Base-by-base conservation (phyloP, 2,888 invertebrate genomes). In the Thalpophila matura region DNA sequence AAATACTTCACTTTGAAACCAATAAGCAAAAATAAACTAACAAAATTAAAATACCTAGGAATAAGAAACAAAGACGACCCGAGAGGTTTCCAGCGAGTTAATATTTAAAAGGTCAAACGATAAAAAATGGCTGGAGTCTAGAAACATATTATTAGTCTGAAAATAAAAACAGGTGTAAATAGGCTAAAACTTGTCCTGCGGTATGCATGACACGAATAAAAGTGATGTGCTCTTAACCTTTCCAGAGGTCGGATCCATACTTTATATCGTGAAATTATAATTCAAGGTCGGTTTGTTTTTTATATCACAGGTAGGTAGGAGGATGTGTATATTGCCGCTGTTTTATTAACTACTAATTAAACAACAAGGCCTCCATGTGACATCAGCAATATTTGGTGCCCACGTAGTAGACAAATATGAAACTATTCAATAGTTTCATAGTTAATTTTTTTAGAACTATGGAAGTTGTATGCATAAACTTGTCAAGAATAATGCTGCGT, bases 171-270 rank as follows among this genome's bases (percentile, higher is more conserved):
- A 66, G 59, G 69, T 62, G 73, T 75, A 74, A 74, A 79, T 81
- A 78, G 76, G 64, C 73, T 73, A 84, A 57, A 81, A 88, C 91
- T 85, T 82, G 91, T 90, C 87, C 79, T 68, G 72, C 77, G 84
- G 72, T 67, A 84, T 81, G 84, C 85, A 81, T 82, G 85, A 88
- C 86, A 82, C 85, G 88, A 90, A 93, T 91, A 92, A 92, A 92
- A 91, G 87, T 89, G 87, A 91, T 91, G 89, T 89, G 89, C 89
- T 89, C 88, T 91, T 93, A 92, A 93, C 93, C 93, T 94, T 94
- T 91, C 83, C 85, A 90, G 86, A 91, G 91, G 93, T 91, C 91
- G 78, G 74, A 61, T 84, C 78, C 82, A 84, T 85, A 85, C 83
- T 86, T 86, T 85, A 87, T 86, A 88, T 90, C 86, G 88, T 89